Base-by-base conservation (phyloP, 1,140 invertebrate genomes). In the Drosophila parvula region DNA sequence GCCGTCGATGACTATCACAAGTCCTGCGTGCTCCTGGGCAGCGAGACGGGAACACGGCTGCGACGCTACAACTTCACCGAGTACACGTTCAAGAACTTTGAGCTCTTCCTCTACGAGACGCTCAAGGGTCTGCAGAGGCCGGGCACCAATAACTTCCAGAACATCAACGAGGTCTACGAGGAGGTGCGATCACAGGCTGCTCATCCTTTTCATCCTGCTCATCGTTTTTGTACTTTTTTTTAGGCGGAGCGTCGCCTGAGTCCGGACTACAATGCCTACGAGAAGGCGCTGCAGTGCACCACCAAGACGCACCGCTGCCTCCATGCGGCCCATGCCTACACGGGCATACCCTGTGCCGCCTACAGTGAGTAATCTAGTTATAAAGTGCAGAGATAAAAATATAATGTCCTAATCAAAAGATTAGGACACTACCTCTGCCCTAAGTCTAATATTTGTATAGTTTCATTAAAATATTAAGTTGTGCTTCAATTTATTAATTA, bases 71-170 rank as follows among this genome's bases (percentile, higher is more conserved):
- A 94, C 74, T 95, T 95, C 78, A 94, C 94, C 51, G 94, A 95
- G 60, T 96, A 94, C 81, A 96, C 96, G 1, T 98, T 96, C 90
- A 96, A 96, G 82, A 95, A 95, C 81, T 98, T 98, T 85, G 98
- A 99, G 93, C 95, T 96, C 79, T 99, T 98, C 92, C 93, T 99
- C 0, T 98, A 98, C 90, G 97, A 97, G 74, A 96, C 96, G 83
- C 92, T 98, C 8, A 94, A 96, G 79, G 95, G 95, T 74, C 90
- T 97, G 34, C 97, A 97, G 88, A 95, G 94, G 78, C 94, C 93
- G 77, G 93, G 94, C 62, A 94, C 94, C 65, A 91, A 92, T 58
- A 92, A 92, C 78, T 92, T 92, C 30, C 91, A 92, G 55, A 92
- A 92, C 60, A 92, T 93, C 44, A 93, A 92, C 53, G 91, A 92